Base-by-base conservation (phyloP, 2,888 invertebrate species). In the Deilephila porcellus region DNA sequence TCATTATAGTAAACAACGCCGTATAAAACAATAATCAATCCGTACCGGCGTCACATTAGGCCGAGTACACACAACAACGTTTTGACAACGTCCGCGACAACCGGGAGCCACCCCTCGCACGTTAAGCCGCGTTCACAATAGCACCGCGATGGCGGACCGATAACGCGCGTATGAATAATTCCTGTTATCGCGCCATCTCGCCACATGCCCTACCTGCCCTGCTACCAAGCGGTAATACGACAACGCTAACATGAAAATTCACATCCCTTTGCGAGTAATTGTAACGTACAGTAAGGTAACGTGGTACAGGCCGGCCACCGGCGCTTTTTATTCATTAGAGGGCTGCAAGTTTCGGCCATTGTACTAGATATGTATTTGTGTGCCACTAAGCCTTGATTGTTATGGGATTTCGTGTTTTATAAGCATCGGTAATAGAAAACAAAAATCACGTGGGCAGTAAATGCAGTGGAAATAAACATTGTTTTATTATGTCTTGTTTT, bases 111-210 rank as follows among this genome's bases (percentile, higher is more conserved):
- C 94, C 94, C 93, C 92, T 92, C 91, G 88, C 87, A 87, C 90
- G 88, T 90, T 90, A 90, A 90, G 87, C 90, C 86, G 85, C 85
- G 91, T 88, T 89, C 90, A 93, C 93, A 93, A 93, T 92, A 89
- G 91, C 92, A 87, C 90, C 86, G 90, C 92, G 94, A 94, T 94
- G 93, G 93, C 91, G 90, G 89, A 82, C 89, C 91, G 94, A 94
- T 94, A 94, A 92, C 91, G 90, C 85, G 89, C 90, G 93, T 94
- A 93, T 94, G 94, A 94, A 94, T 94, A 94, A 94, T 94, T 93
- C 91, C 91, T 90, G 88, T 92, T 94, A 94, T 94, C 94, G 93
- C 90, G 80, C 91, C 90, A 94, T 94, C 94, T 93, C 91, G 91
- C 94, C 94, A 93, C 93, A 94, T 93, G 93, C 92, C 93, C 94